Evolutionary conservation across 2,113 vertebrate species (phyloP), one percentile per base, ranked within the genome.

Genomic region (Caracal caracal): DNA sequence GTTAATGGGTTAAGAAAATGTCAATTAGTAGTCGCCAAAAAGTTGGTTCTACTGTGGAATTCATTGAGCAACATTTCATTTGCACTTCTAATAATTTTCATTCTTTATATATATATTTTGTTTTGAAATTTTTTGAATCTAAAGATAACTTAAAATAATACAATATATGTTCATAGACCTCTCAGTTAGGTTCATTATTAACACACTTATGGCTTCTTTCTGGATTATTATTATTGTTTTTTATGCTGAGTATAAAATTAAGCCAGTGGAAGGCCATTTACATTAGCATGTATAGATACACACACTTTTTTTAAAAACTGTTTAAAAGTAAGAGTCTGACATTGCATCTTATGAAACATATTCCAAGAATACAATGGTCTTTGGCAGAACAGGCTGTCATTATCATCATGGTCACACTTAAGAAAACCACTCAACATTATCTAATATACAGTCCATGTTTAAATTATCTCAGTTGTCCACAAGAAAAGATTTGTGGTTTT

Each of bases 261-360:
- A 10, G 28, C 6, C 3, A 26, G 10, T 83, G 28, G 22, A 16
- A 43, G 0, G 20, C 51, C 33, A 51, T 79, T 83, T 63, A 82
- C 2, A 56, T 10, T 51, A 73, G 43, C 15, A 59, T 63, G 17
- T 89, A 7, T 28, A 8, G n/a, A 35, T 2, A 75, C 2, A 17
- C 35, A 30, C 7, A 56, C 5, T 43, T 59, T n/a, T 19, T 63
- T 1, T 9, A 43, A 43, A 43, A 88, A 75, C 8, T 16, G 33
- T 96, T 89, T 94, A 20, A 88, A 91, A 51, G 6, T 92, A 88
- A 59, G 70, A 88, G 26, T 79, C 19, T 73, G 33, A 79, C 19
- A 65, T 83, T 4, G 35, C 8, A 43, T 83, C 95, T 84, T 63
- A 49, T 28, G 51, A 88, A 83, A 71, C 19, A 75, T 26, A 47